Percentiles rank a stretch among this genome's conserved stretches.
These are phyloP conservation scores for Catalaphyllia jardinei DNA, from an alignment of 64 coral and sea anemone species.

Conservation along the genomic window DNA sequence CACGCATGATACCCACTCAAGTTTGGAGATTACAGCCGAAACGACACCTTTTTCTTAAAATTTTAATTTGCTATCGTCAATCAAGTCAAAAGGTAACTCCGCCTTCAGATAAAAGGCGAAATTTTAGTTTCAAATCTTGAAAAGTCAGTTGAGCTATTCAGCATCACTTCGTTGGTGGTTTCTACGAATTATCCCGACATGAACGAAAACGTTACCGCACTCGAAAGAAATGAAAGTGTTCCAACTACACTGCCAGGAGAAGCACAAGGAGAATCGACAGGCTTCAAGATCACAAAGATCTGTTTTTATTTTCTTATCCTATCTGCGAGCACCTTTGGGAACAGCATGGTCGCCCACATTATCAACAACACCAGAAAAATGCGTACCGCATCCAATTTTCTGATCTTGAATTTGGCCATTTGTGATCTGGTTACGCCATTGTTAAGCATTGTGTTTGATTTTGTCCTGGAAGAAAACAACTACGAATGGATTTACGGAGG, in stretches of 20 bases:
- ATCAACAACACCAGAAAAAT: slow-evolving; percentile 9
- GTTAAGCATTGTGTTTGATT: slow-evolving; percentile 51
- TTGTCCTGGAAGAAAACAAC: slow-evolving; percentile 39
- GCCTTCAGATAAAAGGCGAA: not conserved
- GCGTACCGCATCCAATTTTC: slow-evolving; percentile 8
- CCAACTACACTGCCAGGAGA: not conserved
- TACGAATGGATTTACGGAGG: slow-evolving; percentile 37
- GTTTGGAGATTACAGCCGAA: not conserved
- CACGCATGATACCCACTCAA: not conserved
- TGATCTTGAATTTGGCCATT: slow-evolving; percentile 40
- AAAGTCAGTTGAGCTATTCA: not conserved
- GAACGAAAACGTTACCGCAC: not conserved
- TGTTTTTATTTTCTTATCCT: slow-evolving; percentile 42
- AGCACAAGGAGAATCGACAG: not conserved
- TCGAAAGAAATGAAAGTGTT: not conserved
- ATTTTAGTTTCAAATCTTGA: not conserved
- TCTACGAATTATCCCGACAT: not conserved
- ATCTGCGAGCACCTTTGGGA: slow-evolving; percentile 32
- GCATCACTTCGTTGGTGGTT: not conserved
- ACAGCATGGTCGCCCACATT: slow-evolving; percentile 30
- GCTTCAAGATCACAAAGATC: slow-evolving; percentile 33
- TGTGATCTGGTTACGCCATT: slow-evolving; percentile 36
- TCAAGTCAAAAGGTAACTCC: not conserved
- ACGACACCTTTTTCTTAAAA: not conserved
- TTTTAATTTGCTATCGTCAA: not conserved